phyloP scores from a whole-genome alignment of 2,797 vertebrate genomes.

The Ibycter americanus region DNA sequence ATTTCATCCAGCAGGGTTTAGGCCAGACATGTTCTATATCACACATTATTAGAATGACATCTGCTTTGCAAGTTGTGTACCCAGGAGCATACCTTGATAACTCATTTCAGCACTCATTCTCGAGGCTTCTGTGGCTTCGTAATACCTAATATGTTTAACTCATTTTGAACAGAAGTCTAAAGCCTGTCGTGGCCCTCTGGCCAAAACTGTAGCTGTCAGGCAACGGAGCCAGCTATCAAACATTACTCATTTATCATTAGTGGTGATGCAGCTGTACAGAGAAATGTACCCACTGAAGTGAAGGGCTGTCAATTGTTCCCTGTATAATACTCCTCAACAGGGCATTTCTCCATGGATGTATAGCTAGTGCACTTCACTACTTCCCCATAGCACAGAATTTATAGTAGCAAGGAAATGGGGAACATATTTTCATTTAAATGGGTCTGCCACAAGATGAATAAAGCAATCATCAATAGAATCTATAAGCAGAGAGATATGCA shows the following conservation, averaged over 20 bases:
- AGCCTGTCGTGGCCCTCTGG: conserved; percentile 86
- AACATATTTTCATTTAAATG: conserved; percentile 71
- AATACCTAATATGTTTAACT: conserved; percentile 84
- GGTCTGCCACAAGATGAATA: conserved; percentile 63
- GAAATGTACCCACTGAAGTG: conserved; percentile 79
- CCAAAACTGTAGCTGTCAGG: conserved; percentile 88
- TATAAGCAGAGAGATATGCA: not conserved
- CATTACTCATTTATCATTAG: conserved; percentile 85
- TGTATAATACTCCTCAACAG: conserved; percentile 76
- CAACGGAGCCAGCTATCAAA: conserved; percentile 82
- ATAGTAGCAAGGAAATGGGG: conserved; percentile 60
- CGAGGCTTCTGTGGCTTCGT: conserved; percentile 82
- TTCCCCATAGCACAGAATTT: conserved; percentile 68
- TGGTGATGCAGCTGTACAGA: conserved; percentile 80
- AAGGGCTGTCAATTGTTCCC: conserved; percentile 80
- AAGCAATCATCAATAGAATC: conserved; percentile 64
- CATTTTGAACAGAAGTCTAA: conserved; percentile 84
- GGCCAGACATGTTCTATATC: conserved; percentile 87
- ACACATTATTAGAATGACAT: conserved; percentile 97
- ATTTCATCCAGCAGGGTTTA: conserved; percentile 90
- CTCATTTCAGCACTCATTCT: conserved; percentile 84
- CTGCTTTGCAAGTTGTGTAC: conserved; percentile 91
- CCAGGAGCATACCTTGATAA: conserved; percentile 90
- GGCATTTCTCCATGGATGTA: conserved; percentile 74
- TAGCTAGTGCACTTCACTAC: conserved; percentile 55